These are phyloP conservation scores for honey bee (Apis mellifera) DNA, from an alignment of 1,140 invertebrate genomes.

Conservation along the genomic window Amel_HAv3.1 CM009931.2:21371501-21372000, in stretches of 20 bases:
- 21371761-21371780: not conserved
- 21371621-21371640: conserved; percentile 38
- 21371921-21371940: too few relatives aligned
- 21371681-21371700: not conserved
- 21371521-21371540: not conserved
- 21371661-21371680: conserved; percentile 44
- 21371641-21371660: conserved; percentile 29
- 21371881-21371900: too few relatives aligned
- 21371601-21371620: conserved; percentile 49
- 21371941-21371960: too few relatives aligned
- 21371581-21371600: conserved; percentile 45
- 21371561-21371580: not conserved
- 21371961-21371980: too few relatives aligned
- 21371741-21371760: not conserved
- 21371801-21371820: too few relatives aligned
- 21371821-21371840: too few relatives aligned
- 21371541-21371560: conserved; percentile 23
- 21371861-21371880: too few relatives aligned
- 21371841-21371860: too few relatives aligned
- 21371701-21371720: not conserved
- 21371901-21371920: too few relatives aligned
- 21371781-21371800: too few relatives aligned
- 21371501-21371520: conserved; percentile 38
- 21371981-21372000: too few relatives aligned
- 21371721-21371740: not conserved